These are phyloP conservation scores for Ispidina picta DNA, from an alignment of 2,797 vertebrate genomes.

Conservation along the genomic window DNA sequence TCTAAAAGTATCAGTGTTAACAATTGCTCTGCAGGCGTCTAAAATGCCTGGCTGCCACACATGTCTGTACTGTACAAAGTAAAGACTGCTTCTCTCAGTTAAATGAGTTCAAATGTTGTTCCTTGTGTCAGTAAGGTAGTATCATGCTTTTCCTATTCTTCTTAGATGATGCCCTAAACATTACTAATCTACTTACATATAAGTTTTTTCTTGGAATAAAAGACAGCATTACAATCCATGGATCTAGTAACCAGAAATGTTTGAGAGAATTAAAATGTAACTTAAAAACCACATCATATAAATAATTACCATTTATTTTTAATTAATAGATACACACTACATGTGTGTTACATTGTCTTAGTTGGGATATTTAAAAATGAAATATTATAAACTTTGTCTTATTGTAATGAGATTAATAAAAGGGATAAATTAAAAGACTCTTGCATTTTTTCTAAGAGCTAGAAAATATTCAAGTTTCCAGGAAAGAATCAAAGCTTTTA, in stretches of 20 bases:
- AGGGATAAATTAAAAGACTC: slow-evolving; percentile 38
- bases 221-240: not conserved
- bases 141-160: not conserved
- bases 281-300: not conserved
- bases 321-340: not conserved
- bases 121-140: not conserved
- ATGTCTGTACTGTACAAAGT: not conserved
- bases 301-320: slow-evolving; percentile 29
- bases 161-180: not conserved
- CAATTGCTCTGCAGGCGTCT: not conserved
- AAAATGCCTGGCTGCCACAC: not conserved
- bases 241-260: not conserved
- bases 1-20: not conserved
- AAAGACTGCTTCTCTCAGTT: not conserved
- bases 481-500: slow-evolving; percentile 57
- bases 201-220: not conserved
- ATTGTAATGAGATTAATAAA: slow-evolving; percentile 48
- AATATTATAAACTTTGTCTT: slow-evolving; percentile 51
- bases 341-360: not conserved
- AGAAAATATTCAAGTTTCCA: slow-evolving; percentile 34
- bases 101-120: not conserved
- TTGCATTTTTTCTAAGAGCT: slow-evolving; percentile 2
- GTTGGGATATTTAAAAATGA: slow-evolving; percentile 13
- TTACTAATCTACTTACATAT: not conserved
- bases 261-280: slow-evolving; percentile 4